phyloP scores from a whole-genome alignment of 2,888 invertebrate species.

The Pristionchus fissidentatus region DNA sequence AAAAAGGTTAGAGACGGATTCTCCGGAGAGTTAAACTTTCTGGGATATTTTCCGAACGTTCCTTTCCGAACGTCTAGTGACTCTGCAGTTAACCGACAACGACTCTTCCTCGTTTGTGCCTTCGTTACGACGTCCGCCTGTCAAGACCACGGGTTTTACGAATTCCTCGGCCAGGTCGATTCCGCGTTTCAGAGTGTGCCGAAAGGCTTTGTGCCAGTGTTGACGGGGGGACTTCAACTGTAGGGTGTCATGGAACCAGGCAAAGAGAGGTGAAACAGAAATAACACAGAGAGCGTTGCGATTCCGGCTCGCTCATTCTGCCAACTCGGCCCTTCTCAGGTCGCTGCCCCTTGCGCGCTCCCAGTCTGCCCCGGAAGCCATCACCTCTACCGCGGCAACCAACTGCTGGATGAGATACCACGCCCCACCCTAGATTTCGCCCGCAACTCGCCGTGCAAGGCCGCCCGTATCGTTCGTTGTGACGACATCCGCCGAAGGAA shows the following conservation, averaged over 20 bases:
- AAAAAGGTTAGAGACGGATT: slow-evolving; percentile 4
- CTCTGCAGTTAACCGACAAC: not conserved
- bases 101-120: not conserved
- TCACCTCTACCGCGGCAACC: no score
- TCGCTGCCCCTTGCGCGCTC: no score
- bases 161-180: slow-evolving; percentile 11
- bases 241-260: not conserved
- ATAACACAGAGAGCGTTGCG: not conserved
- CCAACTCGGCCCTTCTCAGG: not conserved
- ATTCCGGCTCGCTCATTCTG: not conserved
- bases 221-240: slow-evolving; percentile 1
- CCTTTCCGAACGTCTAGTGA: not conserved
- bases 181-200: slow-evolving; percentile 19
- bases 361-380: no score
- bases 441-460: no score
- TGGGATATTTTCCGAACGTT: no score
- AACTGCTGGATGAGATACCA: no score
- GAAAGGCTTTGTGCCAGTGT: not conserved
- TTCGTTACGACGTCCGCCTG: not conserved
- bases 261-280: not conserved
- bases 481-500: no score
- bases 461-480: no score
- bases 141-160: not conserved
- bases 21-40: no score
- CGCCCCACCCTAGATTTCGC: no score